These are phyloP conservation scores for Hydrozoanthus gracilis DNA, from an alignment of 92 coral and sea anemone genomes.

Conservation along the genomic window DNA sequence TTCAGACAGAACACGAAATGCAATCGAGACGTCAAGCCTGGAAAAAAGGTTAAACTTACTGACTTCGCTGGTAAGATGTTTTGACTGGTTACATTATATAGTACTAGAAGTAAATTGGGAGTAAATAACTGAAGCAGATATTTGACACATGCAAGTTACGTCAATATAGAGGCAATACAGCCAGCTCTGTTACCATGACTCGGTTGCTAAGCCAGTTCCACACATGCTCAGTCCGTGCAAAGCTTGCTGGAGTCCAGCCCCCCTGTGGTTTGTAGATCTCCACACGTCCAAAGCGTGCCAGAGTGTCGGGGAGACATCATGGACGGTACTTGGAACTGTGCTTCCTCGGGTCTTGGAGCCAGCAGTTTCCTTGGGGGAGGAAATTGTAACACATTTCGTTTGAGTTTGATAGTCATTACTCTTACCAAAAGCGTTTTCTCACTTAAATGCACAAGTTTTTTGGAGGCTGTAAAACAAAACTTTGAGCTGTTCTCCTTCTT, in stretches of 20 bases:
- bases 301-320: conserved; percentile 87
- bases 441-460: no score
- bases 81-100: no score
- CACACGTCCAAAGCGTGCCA: conserved; percentile 94
- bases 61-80: no score
- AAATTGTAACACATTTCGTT: not conserved
- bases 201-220: conserved; percentile 83
- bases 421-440: no score
- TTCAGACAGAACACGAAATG: conserved; percentile 85
- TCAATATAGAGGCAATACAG: no score
- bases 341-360: conserved; percentile 40
- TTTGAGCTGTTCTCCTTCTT: no score
- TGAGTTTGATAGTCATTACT: no score
- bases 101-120: no score
- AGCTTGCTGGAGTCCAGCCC: conserved; percentile 87
- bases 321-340: conserved; percentile 68
- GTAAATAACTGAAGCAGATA: no score
- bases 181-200: conserved; percentile 67
- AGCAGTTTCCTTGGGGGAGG: conserved; percentile 46
- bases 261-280: conserved; percentile 79
- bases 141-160: no score
- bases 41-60: not conserved
- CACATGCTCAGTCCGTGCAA: conserved; percentile 81
- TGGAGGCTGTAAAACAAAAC: no score
- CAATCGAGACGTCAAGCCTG: conserved; percentile 88